Conservation (phyloP, 2,797 vertebrate species). For the Sebastes nivosus region DNA sequence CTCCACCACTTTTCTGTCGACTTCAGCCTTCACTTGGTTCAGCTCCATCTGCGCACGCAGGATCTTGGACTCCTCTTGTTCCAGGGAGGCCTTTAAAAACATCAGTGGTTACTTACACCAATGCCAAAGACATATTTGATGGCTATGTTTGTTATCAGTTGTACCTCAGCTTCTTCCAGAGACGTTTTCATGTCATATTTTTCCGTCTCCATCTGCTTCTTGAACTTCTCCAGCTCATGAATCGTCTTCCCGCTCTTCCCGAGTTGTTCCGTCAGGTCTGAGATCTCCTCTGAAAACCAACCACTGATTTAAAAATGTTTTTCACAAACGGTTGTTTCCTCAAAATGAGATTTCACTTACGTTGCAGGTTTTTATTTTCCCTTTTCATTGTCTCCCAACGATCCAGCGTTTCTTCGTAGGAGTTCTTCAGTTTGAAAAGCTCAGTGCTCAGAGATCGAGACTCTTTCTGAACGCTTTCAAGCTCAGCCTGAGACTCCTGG, state of each 20-base stretch:
- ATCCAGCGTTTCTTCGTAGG: not conserved
- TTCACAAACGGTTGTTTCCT: not conserved
- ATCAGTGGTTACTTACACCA: not conserved
- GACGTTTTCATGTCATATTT: not conserved
- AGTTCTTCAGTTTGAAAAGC: not conserved
- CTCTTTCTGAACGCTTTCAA: not conserved
- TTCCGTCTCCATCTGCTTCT: not conserved
- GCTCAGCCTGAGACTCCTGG: not conserved
- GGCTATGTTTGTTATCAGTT: not conserved
- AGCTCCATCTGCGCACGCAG: constrained; percentile 87
- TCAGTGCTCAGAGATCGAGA: not conserved
- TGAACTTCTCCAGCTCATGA: not conserved
- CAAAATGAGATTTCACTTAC: not conserved
- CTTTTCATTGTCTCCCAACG: not conserved
- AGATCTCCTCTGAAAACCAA: not conserved
- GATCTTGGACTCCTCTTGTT: constrained; percentile 90
- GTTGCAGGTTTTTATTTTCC: not conserved
- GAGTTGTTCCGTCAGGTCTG: not conserved
- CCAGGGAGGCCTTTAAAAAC: constrained; percentile 83
- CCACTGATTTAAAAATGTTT: not conserved
- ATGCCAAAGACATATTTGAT: not conserved
- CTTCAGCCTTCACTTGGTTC: constrained; percentile 87
- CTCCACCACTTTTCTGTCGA: constrained; percentile 86
- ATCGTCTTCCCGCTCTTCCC: not conserved
- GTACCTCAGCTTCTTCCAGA: not conserved